phyloP scores from a whole-genome alignment of 2,113 vertebrate species.

The Himantopus leucocephalus region DNA sequence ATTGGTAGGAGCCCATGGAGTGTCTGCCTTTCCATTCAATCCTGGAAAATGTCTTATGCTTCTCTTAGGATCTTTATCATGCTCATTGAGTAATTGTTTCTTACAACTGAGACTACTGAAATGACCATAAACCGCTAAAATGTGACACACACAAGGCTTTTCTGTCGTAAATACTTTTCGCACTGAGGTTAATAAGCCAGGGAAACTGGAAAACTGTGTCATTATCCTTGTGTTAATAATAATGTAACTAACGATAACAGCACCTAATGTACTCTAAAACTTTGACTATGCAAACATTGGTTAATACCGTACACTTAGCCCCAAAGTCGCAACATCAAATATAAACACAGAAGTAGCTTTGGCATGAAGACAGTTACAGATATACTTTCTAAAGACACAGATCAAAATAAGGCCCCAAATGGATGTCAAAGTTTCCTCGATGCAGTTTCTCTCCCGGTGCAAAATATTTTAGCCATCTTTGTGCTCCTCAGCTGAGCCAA shows the following conservation, averaged over 20 bases:
- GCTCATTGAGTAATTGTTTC: not conserved
- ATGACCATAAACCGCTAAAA: not conserved
- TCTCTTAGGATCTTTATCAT: fast-evolving
- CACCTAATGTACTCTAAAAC: not conserved
- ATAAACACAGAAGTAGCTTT: not conserved
- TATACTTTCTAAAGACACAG: not conserved
- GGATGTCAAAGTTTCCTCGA: not conserved
- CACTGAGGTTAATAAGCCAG: not conserved
- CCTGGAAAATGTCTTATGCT: not conserved
- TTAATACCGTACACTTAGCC: not conserved
- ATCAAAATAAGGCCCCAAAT: not conserved
- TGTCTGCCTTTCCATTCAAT: not conserved
- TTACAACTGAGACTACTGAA: not conserved
- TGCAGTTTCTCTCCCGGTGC: not conserved
- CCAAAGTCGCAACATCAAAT: not conserved
- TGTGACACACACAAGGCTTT: not conserved
- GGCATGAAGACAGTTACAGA: not conserved
- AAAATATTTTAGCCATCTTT: not conserved
- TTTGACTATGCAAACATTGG: not conserved
- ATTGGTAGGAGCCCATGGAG: not conserved
- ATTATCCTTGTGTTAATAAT: not conserved
- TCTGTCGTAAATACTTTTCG: not conserved
- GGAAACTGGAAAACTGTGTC: not conserved
- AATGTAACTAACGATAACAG: not conserved
- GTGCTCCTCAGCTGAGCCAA: not conserved